A percentile compares a stretch with the other conserved stretches of the same genome.
These are phyloP conservation scores for Tyrophagus putrescentiae DNA, from an alignment of 1,140 invertebrate species.

Conservation along the genomic window DNA sequence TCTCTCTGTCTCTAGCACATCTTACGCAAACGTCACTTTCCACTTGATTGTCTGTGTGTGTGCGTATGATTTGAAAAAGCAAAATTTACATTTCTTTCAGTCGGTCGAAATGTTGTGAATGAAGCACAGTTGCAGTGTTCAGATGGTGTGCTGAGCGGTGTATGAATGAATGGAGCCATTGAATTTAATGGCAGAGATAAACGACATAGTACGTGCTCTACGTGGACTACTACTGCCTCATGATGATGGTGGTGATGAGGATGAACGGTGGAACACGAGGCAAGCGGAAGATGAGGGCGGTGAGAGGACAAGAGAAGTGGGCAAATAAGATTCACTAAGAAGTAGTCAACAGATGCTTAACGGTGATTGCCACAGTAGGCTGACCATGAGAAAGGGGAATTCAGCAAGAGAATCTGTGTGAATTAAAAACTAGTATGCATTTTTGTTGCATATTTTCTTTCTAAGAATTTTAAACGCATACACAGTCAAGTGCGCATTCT, in stretches of 20 bases:
- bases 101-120: too few species aligned
- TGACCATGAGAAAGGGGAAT: too few species aligned
- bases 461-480: too few species aligned
- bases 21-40: too few species aligned
- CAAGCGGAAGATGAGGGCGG: constrained; percentile 16
- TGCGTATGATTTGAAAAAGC: too few species aligned
- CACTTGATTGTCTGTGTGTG: too few species aligned
- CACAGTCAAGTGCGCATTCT: too few species aligned
- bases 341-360: neutral
- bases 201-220: neutral
- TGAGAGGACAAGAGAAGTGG: neutral
- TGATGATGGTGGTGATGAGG: neutral
- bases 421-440: too few species aligned
- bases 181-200: neutral
- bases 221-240: neutral
- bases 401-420: too few species aligned
- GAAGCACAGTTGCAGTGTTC: neutral
- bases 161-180: neutral
- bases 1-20: too few species aligned
- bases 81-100: too few species aligned
- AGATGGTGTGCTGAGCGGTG: neutral
- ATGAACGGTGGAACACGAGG: neutral
- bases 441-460: neutral
- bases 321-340: neutral
- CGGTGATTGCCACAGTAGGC: neutral